Evolutionary conservation across 1,140 invertebrate genomes (phyloP), one percentile per base, ranked within the genome.

Genomic region (Caenorhabditis remanei): DNA sequence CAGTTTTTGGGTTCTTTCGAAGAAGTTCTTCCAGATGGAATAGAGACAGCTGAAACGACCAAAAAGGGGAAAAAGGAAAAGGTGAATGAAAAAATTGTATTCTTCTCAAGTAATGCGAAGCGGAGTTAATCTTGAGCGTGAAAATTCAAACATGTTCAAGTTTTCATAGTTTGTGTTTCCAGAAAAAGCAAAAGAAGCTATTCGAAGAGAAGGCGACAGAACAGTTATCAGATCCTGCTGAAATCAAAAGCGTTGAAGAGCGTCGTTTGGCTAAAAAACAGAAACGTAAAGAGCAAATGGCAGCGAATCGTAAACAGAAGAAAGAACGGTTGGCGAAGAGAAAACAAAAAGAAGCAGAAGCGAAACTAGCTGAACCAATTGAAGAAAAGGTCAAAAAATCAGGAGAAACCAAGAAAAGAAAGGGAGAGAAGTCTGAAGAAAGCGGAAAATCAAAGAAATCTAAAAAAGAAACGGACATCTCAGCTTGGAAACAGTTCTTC

Each of bases 401-500:
- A 41, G 11, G 4, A 41, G 43, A 43, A 67, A 40, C 32, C 32
- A 85, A 67, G 41, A 40, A 16, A 41, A 71, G 46, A 53, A 55
- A 24, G 53, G 21, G 14, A 53, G 56, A 48, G 40, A 61, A 85
- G 58, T 32, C 13, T 61, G n/a, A 40, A 14, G 24, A 50, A 13
- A 79, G 8, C 16, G 40, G 6, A 8, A 79, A 50, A 50, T 11
- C 46, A 11, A 79, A 79, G 71, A 79, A 79, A 50, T 6, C 71
- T 5, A 79, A 79, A n/a, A 79, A 75, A 75, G 41, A 75, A 48
- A 55, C 40, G 21, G 85, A 86, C 40, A 53, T 82, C 46, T 86
- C 85, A 9, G 71, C 86, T 3, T 87, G 86, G 86, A 56, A 87
- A 61, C n/a, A 83, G 43, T 87, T 87, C 41, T 50, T 46, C 43